Evolutionary conservation across 1,140 invertebrate species (phyloP), one percentile per base, ranked within the genome.

Genomic region (Lucilia sericata): DNA sequence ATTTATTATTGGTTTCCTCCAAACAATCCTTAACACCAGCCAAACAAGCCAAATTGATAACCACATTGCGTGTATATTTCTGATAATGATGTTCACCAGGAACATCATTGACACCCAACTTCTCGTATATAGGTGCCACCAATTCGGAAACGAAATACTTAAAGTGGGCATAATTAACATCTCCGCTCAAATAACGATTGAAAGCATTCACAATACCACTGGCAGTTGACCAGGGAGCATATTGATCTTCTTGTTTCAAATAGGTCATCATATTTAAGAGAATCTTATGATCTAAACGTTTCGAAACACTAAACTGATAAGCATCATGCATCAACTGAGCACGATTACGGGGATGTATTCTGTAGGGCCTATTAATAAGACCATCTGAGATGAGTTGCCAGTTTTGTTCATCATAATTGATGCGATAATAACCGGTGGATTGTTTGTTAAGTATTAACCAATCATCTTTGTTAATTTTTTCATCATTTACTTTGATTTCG

Each of bases 241-340:
- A 94, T 85, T 94, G 92, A 25, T 87, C 88, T 87, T 95, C 94
- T 9, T 92, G 87, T 4, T 90, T 88, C 86, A 95, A 86, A 86
- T 94, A 95, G 0, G 89, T 87, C 0, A 93, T 92, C 42, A 94
- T 87, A 13, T 92, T 87, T 36, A 93, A 89, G 0, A 92, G 85
- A 12, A 89, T 85, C 2, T 85, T 74, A 84, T 92, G 92, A 19
- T 88, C 85, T 55, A 95, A 86, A 14, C 93, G 90, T 25, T 92
- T 92, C 76, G 93, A 93, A 83, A 92, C 92, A 2, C 93, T 94
- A 51, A 97, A 92, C 84, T 94, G 94, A 84, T 95, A 94, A 13
- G 94, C 92, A 88, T 97, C 96, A 86, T 96, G 95, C 5, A 97
- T 91, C 1, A 97, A 90, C 88, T 97, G 96, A 2, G 95, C 96